Conservation (phyloP, 1,140 invertebrate genomes). For the Hypsibius dujardini region DNA sequence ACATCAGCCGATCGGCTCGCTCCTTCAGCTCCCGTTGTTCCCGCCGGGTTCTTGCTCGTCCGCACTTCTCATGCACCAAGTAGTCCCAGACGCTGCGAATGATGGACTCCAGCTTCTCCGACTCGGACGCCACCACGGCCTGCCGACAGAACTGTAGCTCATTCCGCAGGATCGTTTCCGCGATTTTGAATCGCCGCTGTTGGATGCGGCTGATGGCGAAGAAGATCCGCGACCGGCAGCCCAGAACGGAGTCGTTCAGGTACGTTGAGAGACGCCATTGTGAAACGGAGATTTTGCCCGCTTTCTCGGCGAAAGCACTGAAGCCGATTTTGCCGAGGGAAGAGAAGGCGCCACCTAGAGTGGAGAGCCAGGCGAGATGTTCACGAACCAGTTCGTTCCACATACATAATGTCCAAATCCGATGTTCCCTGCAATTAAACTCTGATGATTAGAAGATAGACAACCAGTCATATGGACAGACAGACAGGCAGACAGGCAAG, state of each 20-base stretch:
- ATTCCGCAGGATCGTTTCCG: constrained; percentile 45
- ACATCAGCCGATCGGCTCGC: neutral
- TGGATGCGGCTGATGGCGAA: constrained; percentile 70
- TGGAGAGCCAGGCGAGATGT: constrained; percentile 72
- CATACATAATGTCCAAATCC: constrained; percentile 11
- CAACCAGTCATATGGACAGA: too few species aligned
- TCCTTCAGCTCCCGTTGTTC: neutral
- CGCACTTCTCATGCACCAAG: neutral
- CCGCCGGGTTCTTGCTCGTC: neutral
- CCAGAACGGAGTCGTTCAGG: constrained; percentile 56
- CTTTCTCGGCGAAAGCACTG: constrained; percentile 47
- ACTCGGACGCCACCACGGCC: neutral
- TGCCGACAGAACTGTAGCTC: neutral
- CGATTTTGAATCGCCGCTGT: constrained; percentile 44
- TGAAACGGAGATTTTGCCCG: constrained; percentile 61
- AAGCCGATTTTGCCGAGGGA: constrained; percentile 46
- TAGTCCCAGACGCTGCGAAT: neutral
- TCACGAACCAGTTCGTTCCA: constrained; percentile 4
- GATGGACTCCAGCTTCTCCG: constrained; percentile 14
- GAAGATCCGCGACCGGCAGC: constrained; percentile 61
- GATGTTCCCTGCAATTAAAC: constrained; percentile 1
- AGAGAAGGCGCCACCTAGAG: constrained; percentile 79
- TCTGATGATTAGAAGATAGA: too few species aligned
- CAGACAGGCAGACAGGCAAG: too few species aligned
- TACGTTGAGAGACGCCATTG: constrained; percentile 60